Evolutionary conservation across 2,888 invertebrate genomes (phyloP), one percentile per base, ranked within the genome.

Genomic region (Mallateleia sp.): DNA sequence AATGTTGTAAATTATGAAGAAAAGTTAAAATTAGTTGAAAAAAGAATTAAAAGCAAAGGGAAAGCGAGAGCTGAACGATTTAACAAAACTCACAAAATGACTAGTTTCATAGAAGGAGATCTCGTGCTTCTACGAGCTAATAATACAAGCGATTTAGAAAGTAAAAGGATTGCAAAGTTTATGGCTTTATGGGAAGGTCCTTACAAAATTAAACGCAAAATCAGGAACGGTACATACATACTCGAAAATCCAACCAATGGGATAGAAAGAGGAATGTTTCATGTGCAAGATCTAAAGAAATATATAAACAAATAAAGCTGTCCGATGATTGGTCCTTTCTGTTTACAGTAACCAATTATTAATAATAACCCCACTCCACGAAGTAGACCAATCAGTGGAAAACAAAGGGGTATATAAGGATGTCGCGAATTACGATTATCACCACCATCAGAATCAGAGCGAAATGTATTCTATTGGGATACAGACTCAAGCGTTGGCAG

Each of bases 131-230:
- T 83, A 0, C 54, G 64, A n/a, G 79, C 82, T 0, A 52, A 56
- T 15, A 87, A 89, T 25, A 52, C 72, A 0, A 80, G 67, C 0
- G 42, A 72, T 22, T 42, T 62, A 0, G 0, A 22, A 3, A n/a
- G 45, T 0, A 62, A 85, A 1, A n/a, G n/a, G n/a, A n/a, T n/a
- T n/a, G n/a, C n/a, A n/a, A n/a, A n/a, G n/a, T n/a, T n/a, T n/a
- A n/a, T n/a, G n/a, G n/a, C n/a, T n/a, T n/a, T n/a, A n/a, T 82
- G 82, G 14, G 87, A 87, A 50, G 85, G 87, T 7, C 47, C 18
- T 3, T 47, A 47, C 18, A 9, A 7, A 2, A 47, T 47, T 18
- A 18, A 15, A n/a, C n/a, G 18, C n/a, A 47, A 47, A 18, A 9
- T 47, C 2, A 9, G 3, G 4, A 18, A 6, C 3, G 47, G 47